Evolutionary conservation across 2,113 vertebrate genomes (phyloP).

Genomic region (Triplophysa dalaica): DNA sequence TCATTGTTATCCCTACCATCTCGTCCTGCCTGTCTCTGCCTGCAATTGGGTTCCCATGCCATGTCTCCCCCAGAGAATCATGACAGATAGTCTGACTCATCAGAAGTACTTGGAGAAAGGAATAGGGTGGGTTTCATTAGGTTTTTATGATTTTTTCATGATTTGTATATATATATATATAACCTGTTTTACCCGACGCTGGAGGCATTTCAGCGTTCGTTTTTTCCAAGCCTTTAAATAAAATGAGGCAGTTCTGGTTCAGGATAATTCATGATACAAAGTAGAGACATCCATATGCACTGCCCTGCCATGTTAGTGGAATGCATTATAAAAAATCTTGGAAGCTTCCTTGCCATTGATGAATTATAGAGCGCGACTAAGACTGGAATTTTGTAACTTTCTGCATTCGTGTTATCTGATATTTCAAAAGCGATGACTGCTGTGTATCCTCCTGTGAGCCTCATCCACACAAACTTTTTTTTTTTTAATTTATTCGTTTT

Average conservation of each 20-base stretch:
- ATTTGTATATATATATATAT: slow-evolving; percentile 54
- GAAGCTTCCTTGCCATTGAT: slow-evolving; percentile 34
- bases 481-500: too few species aligned
- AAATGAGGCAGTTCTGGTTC: slow-evolving; percentile 43
- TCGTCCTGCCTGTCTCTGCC: too few species aligned
- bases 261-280: slow-evolving; percentile 42
- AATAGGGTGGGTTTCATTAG: slow-evolving; percentile 39
- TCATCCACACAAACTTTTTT: too few species aligned
- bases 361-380: slow-evolving; percentile 42
- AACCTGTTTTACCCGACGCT: slow-evolving; percentile 39
- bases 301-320: slow-evolving; percentile 9
- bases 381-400: slow-evolving; percentile 43
- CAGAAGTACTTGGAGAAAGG: slow-evolving; percentile 28
- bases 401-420: slow-evolving; percentile 25
- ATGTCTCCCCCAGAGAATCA: too few species aligned
- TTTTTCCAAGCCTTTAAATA: slow-evolving; percentile 45
- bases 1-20: too few species aligned
- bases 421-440: slow-evolving; percentile 5
- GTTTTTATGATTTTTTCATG: slow-evolving; percentile 35
- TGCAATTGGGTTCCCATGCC: too few species aligned
- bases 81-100: slow-evolving; percentile 8
- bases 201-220: slow-evolving; percentile 41
- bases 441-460: slow-evolving; percentile 6
- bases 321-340: slow-evolving; percentile 45
- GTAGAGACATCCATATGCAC: slow-evolving; percentile 13